Evolutionary conservation across 2,797 vertebrate species (phyloP).

Genomic region (Microctenopoma stevenorrisi): DNA sequence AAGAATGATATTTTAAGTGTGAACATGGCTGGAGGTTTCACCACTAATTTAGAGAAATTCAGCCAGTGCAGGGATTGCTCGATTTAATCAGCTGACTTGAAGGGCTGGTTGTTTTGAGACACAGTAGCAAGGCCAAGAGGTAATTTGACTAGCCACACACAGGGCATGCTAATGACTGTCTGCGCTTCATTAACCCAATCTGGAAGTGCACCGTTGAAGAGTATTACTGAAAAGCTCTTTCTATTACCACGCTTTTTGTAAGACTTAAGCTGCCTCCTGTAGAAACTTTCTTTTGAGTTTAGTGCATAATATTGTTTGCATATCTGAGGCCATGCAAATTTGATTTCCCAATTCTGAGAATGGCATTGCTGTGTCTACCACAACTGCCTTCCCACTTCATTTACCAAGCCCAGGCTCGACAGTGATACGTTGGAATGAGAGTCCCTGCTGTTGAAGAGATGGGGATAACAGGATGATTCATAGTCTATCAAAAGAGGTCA

Average conservation of each 20-base stretch:
- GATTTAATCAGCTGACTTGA: constrained; percentile 74
- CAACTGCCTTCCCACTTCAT: constrained; percentile 60
- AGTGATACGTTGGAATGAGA: constrained; percentile 59
- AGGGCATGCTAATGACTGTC: constrained; percentile 73
- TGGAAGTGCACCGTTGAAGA: constrained; percentile 45
- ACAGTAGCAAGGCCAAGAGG: constrained; percentile 62
- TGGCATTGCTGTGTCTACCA: constrained; percentile 55
- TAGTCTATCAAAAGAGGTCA: constrained; percentile 77
- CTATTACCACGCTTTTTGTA: constrained; percentile 46
- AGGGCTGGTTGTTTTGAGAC: constrained; percentile 66
- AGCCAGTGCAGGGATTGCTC: constrained; percentile 46
- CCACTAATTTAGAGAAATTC: constrained; percentile 61
- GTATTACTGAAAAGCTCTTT: constrained; percentile 55
- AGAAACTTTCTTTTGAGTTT: constrained; percentile 39
- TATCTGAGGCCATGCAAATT: constrained; percentile 56
- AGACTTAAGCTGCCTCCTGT: constrained; percentile 24
- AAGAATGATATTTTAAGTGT: constrained; percentile 45
- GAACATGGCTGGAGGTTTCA: constrained; percentile 59
- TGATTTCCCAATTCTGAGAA: constrained; percentile 45
- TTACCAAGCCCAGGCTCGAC: constrained; percentile 56
- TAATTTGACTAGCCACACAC: constrained; percentile 73
- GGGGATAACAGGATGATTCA: constrained; percentile 82
- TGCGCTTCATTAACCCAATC: constrained; percentile 61
- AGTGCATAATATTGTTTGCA: constrained; percentile 43
- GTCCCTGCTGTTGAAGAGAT: constrained; percentile 60